Conservation (phyloP, 92 coral and sea anemone species). For the Micromussa lordhowensis region DNA sequence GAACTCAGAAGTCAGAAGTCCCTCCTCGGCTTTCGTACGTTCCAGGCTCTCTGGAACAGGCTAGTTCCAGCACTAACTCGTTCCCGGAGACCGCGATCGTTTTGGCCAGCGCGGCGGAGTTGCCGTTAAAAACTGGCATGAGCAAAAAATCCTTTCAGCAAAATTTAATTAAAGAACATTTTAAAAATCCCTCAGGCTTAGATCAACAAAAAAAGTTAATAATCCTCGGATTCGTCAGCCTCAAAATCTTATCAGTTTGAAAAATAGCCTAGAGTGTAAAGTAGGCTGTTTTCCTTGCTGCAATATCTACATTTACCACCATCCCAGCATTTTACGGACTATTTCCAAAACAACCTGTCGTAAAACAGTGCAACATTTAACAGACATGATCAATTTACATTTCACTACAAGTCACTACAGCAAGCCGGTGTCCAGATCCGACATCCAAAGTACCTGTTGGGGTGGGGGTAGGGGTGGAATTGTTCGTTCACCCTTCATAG, state of each 20-base stretch:
- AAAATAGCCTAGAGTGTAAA: not conserved
- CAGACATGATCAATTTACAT: not conserved
- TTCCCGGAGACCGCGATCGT: too few relatives aligned
- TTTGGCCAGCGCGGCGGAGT: too few relatives aligned
- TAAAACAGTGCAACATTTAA: not conserved
- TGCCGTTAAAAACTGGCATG: too few relatives aligned
- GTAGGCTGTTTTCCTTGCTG: not conserved
- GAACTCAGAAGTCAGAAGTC: too few relatives aligned
- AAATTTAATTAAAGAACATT: too few relatives aligned
- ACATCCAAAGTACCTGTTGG: not conserved
- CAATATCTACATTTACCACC: not conserved
- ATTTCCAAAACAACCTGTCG: not conserved
- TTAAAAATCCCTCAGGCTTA: too few relatives aligned
- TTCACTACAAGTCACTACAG: not conserved
- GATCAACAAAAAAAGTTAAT: too few relatives aligned
- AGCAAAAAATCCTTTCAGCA: too few relatives aligned
- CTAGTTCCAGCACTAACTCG: too few relatives aligned
- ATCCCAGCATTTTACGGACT: not conserved
- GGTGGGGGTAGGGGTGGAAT: not conserved
- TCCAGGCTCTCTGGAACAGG: too few relatives aligned
- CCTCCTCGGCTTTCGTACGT: too few relatives aligned
- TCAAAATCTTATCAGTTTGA: not conserved
- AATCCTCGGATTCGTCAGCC: too few relatives aligned
- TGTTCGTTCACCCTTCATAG: not conserved
- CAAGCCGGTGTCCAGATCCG: not conserved